Conservation (phyloP, 2,888 invertebrate genomes). For the Metacarcinus magister region DNA sequence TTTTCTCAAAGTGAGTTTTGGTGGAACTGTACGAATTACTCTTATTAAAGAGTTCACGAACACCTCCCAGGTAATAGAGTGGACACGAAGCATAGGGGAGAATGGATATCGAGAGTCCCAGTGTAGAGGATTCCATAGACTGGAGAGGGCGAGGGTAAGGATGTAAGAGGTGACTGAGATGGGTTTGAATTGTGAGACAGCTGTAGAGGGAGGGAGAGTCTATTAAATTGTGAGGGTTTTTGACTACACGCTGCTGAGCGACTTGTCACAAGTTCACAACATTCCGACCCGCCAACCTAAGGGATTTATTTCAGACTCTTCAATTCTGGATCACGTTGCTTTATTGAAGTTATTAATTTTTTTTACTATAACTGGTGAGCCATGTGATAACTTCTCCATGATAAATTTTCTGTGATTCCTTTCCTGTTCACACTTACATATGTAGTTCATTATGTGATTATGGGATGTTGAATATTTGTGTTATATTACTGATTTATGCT, state of each 20-base stretch:
- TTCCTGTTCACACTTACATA: no score
- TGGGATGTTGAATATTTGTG: no score
- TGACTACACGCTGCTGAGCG: background rate
- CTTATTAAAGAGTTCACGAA: background rate
- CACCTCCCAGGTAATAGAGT: background rate
- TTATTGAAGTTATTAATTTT: no score
- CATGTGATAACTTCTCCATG: no score
- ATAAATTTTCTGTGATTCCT: no score
- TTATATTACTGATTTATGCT: no score
- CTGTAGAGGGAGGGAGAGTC: background rate
- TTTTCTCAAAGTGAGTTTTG: background rate
- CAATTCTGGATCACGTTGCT: no score
- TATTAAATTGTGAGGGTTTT: background rate
- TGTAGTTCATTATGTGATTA: no score
- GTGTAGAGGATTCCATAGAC: background rate
- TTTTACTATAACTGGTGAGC: no score
- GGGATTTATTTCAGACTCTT: no score
- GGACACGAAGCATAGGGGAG: constrained; percentile 1
- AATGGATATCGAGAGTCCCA: background rate
- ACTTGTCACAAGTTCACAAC: no score
- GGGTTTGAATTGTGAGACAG: background rate
- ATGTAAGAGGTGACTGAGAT: background rate
- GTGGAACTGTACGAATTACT: background rate
- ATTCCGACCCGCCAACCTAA: no score
- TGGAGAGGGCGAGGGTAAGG: background rate